phyloP scores from a whole-genome alignment of 2,888 invertebrate species.

The Erebia epiphron region DNA sequence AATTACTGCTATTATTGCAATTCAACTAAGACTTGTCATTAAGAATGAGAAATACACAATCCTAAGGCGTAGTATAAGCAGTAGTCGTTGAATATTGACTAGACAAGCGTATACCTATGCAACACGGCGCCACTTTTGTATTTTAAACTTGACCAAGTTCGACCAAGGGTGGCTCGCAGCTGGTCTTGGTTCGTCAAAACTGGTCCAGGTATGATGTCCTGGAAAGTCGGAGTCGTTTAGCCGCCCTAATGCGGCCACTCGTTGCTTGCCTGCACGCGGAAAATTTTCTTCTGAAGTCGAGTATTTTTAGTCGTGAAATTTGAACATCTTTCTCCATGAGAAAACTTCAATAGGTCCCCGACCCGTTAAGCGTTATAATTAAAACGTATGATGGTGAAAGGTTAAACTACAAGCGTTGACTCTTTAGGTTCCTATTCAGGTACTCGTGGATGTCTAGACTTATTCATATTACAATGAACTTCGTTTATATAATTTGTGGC shows the following conservation, averaged over 20 bases:
- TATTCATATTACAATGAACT: not conserved
- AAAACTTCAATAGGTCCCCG: not conserved
- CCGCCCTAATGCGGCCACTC: constrained; percentile 1
- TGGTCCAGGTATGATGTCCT: not conserved
- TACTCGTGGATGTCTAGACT: constrained; percentile 11
- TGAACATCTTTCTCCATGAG: constrained; percentile 16
- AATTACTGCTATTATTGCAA: too few species aligned
- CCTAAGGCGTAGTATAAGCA: too few species aligned
- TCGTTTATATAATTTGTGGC: not conserved
- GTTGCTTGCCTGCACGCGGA: constrained; percentile 2
- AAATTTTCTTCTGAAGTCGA: constrained; percentile 14
- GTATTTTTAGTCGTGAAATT: constrained; percentile 18
- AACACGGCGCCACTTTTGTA: too few species aligned
- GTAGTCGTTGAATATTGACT: too few species aligned
- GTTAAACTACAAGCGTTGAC: constrained; percentile 3
- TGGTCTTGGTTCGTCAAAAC: too few species aligned
- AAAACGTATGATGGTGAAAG: constrained; percentile 13
- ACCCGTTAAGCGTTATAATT: constrained; percentile 16
- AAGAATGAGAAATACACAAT: too few species aligned
- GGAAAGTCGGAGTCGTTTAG: not conserved
- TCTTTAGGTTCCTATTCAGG: not conserved
- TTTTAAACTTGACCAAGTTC: too few species aligned
- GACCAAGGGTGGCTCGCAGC: too few species aligned
- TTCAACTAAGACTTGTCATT: too few species aligned
- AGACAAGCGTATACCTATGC: too few species aligned